Evolutionary conservation across 2,888 invertebrate species (phyloP), one percentile per base, ranked within the genome.

Genomic region (Temnothorax rugatulus): DNA sequence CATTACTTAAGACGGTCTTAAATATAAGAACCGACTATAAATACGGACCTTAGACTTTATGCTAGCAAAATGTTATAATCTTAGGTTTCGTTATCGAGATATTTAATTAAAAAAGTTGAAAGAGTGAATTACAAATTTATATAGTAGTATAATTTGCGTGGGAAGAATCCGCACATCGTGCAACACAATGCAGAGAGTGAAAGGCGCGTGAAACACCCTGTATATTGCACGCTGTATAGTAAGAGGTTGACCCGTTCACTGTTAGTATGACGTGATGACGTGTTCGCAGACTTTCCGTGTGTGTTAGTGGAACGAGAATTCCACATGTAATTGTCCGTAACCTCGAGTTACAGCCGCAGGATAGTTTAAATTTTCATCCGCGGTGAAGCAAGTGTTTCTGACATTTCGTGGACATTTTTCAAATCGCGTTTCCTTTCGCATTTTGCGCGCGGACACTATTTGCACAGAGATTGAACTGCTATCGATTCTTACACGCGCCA

Each of bases 201-300:
- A 54, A 79, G 73, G 44, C 18, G 21, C 50, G 15, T 71, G 69
- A 63, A 82, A 47, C 71, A 61, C 59, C 71, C 79, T 59, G 79
- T 81, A 71, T 5, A 82, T 76, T 63, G 41, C 52, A 18, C n/a
- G 25, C 18, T 47, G 57, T 71, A 59, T 47, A 25, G 59, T 71
- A 81, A 71, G 79, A 79, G 79, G 71, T 71, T 79, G 79, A 71
- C 71, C 79, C 79, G 69, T 71, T 79, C 79, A 38, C 79, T 81
- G 47, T 50, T 71, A 38, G 71, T 59, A 69, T 38, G 18, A 59
- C 57, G 59, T 57, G 79, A 71, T 71, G 79, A 71, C 79, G 79
- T 69, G 71, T 71, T 71, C 47, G 59, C 47, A 21, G 59, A 71
- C 38, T 81, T 59, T 71, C 34, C 41, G 59, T 7, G 79, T 50